Percentiles rank a stretch among this genome's conserved stretches.
Conservation (phyloP, 2,113 vertebrate species). For the Cyphotilapia sp. region DNA sequence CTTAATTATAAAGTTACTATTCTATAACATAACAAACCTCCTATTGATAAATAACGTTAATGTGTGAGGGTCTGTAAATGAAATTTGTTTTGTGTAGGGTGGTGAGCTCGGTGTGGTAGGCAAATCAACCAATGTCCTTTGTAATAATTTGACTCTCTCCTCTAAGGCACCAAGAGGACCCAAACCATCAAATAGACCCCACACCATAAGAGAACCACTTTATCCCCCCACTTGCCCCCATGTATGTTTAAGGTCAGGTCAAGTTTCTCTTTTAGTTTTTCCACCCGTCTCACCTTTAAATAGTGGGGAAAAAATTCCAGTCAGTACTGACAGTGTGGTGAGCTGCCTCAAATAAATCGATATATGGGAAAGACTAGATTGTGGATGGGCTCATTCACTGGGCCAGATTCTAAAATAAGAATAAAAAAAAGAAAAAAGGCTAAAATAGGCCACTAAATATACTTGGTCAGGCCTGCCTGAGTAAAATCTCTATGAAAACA, state of each 20-base stretch:
- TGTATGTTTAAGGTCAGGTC: not conserved
- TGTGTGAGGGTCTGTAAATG: not conserved
- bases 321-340: not conserved
- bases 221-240: not conserved
- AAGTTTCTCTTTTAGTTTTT: not conserved
- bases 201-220: not conserved
- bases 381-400: not conserved
- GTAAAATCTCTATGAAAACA: not conserved
- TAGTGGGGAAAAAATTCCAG: not conserved
- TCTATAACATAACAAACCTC: not conserved
- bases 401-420: not conserved
- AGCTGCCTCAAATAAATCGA: not conserved
- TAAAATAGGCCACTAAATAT: not conserved
- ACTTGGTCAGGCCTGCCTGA: not conserved
- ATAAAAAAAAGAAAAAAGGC: accelerated
- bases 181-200: not conserved
- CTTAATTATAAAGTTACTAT: not conserved
- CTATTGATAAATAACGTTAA: not conserved
- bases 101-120: not conserved
- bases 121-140: not conserved
- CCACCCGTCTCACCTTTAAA: not conserved
- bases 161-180: not conserved
- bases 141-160: not conserved
- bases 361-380: not conserved
- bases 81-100: not conserved